Percentiles rank a stretch among this genome's conserved stretches.
Evolutionary conservation across 2,797 vertebrate genomes (phyloP).

Genomic region (Myioborus melanocephalus): DNA sequence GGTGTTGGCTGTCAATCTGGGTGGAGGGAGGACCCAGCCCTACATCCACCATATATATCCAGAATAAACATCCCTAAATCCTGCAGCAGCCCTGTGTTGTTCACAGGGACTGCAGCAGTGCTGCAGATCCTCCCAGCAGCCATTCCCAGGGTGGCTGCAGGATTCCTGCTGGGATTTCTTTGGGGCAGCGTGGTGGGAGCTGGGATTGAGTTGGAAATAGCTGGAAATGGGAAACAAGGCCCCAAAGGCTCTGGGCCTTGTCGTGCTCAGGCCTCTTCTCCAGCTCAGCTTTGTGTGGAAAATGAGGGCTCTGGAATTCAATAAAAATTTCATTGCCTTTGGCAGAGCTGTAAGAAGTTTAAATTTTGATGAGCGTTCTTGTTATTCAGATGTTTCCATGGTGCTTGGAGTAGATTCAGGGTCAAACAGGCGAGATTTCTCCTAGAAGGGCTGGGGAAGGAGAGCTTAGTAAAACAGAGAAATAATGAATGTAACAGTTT

Average conservation of each 20-base stretch:
- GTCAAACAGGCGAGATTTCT: slow-evolving; percentile 18
- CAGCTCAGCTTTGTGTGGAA: slow-evolving; percentile 16
- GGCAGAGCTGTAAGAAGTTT: slow-evolving; percentile 31
- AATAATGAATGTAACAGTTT: background rate
- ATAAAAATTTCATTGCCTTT: slow-evolving; percentile 66
- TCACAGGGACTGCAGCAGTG: background rate
- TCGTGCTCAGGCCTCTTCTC: background rate
- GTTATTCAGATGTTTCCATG: slow-evolving; percentile 46
- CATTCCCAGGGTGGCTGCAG: background rate
- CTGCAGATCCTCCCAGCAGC: background rate
- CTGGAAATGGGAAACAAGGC: background rate
- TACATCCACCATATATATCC: background rate
- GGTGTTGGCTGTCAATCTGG: background rate
- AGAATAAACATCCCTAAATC: background rate
- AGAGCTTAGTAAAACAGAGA: background rate
- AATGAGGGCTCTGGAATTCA: slow-evolving; percentile 53
- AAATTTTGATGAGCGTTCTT: slow-evolving; percentile 60
- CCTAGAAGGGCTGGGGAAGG: background rate
- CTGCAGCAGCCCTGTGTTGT: background rate
- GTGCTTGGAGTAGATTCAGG: background rate
- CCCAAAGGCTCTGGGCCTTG: background rate
- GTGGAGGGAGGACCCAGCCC: background rate
- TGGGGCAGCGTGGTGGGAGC: slow-evolving; percentile 34
- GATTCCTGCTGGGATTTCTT: background rate
- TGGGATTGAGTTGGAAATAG: slow-evolving; percentile 12